Evolutionary conservation across 2,888 invertebrate genomes (phyloP).

Genomic region (Pantelozetes paolii): DNA sequence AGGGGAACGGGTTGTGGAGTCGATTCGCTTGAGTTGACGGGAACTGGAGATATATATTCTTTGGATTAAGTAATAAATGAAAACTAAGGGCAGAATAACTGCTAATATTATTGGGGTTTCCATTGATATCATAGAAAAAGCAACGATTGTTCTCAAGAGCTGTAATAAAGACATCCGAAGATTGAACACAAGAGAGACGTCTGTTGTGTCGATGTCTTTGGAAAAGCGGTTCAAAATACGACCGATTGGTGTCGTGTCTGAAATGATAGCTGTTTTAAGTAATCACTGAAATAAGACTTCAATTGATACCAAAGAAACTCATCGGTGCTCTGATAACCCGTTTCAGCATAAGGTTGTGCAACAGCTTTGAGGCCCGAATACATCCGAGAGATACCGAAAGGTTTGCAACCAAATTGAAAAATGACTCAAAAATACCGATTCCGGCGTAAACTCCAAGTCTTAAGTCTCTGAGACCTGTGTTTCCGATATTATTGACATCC

Average conservation of each 20-base stretch:
- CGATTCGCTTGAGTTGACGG: conserved; percentile 84
- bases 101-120: conserved; percentile 52
- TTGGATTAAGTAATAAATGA: conserved; percentile 52
- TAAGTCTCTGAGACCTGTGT: conserved; percentile 48
- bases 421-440: conserved; percentile 52
- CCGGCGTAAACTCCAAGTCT: conserved; percentile 56
- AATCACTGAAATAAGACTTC: conserved; percentile 49
- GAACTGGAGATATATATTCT: conserved; percentile 91
- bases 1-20: conserved; percentile 91
- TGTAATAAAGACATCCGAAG: conserved; percentile 46
- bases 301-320: conserved; percentile 54
- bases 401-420: conserved; percentile 28
- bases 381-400: conserved; percentile 54
- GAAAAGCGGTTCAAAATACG: conserved; percentile 48
- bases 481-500: conserved; percentile 36
- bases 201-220: conserved; percentile 49
- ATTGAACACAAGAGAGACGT: conserved; percentile 48
- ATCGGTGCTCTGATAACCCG: conserved; percentile 53
- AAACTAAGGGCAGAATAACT: conserved; percentile 51
- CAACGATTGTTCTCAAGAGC: conserved; percentile 45
- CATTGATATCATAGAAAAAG: conserved; percentile 49
- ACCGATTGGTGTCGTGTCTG: conserved; percentile 48
- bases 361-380: conserved; percentile 57
- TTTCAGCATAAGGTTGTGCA: conserved; percentile 45
- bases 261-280: conserved; percentile 43